Conservation (phyloP, 2,113 vertebrate genomes). For the Holacanthus passer region DNA sequence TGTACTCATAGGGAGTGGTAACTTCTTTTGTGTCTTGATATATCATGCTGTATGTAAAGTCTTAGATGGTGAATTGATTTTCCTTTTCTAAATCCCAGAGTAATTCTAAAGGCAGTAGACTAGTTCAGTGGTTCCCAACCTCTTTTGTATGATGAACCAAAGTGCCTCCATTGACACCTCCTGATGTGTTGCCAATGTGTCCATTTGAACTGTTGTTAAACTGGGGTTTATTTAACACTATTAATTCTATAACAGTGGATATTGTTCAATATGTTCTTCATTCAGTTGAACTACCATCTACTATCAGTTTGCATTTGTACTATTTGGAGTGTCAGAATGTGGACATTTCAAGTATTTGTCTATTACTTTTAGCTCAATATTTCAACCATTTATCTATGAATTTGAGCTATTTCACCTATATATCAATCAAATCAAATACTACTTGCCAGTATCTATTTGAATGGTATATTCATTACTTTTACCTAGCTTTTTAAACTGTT, state of each 20-base stretch:
- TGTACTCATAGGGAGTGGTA: not conserved
- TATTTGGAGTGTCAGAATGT: too few species aligned
- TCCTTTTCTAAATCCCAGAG: not conserved
- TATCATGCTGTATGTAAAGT: not conserved
- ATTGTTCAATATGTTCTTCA: too few species aligned
- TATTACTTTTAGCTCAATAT: not conserved
- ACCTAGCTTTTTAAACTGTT: not conserved
- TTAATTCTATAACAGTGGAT: not conserved
- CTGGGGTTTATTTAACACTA: not conserved
- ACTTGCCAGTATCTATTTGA: not conserved
- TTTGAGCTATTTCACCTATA: too few species aligned
- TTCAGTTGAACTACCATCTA: too few species aligned
- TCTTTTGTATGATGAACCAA: not conserved
- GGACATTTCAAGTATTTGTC: not conserved
- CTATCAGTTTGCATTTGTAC: too few species aligned
- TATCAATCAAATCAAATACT: too few species aligned
- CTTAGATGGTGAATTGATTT: not conserved
- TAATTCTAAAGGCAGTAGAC: not conserved
- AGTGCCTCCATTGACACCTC: too few species aligned
- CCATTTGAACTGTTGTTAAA: not conserved
- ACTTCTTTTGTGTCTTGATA: conserved; percentile 9
- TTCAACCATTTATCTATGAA: not conserved
- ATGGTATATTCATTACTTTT: not conserved
- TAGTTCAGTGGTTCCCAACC: not conserved
- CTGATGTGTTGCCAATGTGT: too few species aligned